Evolutionary conservation across 2,113 vertebrate species (phyloP), one percentile per base, ranked within the genome.

Genomic region (Ammodytes marinus): DNA sequence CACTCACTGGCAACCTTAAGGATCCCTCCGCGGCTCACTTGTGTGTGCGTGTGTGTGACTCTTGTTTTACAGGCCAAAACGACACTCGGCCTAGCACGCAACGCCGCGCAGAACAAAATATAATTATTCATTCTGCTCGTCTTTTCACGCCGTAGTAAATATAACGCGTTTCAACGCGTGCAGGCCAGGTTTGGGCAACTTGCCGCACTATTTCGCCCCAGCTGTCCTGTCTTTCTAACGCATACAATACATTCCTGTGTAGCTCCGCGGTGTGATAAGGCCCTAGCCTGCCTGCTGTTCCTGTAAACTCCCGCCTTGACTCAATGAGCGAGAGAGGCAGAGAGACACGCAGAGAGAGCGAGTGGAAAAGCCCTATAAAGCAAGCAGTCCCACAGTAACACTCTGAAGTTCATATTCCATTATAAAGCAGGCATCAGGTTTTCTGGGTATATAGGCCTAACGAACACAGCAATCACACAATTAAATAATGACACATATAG

Each of bases 171-270:
- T 65, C 42, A 65, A 40, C 66, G 0, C 2, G 7, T 0, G 4
- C 13, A 19, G 66, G n/a, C 2, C 53, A 6, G 63, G 79, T 93
- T 95, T 78, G n/a, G 78, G 80, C 43, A 95, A 95, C 92, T 94
- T 93, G 80, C 82, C 57, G 95, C 84, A 94, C 95, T 95, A 95
- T 90, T 95, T 95, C n/a, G 55, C 70, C 77, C 90, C 84, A 86
- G 85, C 91, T 93, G 92, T 86, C 90, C 92, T 93, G 92, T 94
- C 94, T 95, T 93, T 92, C 93, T 92, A 92, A 92, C 92, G 93
- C 94, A 94, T 95, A 95, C 95, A 95, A 95, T 95, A 94, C 95
- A 95, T 96, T 95, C 95, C 95, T 91, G 95, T 95, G 95, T 95
- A 74, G 90, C 11, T 95, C 93, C 95, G 95, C 95, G 84, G 76